These are phyloP conservation scores for Argyrosomus japonicus DNA, from an alignment of 2,113 vertebrate genomes.

Conservation along the genomic window DNA sequence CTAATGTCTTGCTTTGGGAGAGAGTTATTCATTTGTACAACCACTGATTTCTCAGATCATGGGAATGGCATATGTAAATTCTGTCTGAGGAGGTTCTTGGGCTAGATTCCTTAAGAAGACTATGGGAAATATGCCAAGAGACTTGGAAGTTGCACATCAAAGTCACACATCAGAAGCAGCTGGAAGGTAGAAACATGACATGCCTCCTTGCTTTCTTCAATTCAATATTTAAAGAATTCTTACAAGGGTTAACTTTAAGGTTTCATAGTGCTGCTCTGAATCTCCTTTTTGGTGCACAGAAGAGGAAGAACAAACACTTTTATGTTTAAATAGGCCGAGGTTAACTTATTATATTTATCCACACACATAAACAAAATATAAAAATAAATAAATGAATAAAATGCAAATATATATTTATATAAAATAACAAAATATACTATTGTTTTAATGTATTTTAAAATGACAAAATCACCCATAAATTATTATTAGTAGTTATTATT, in stretches of 20 bases:
- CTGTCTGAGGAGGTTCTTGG: slow-evolving; percentile 38
- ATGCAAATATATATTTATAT: too few species aligned
- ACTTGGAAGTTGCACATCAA: slow-evolving; percentile 62
- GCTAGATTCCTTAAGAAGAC: slow-evolving; percentile 45
- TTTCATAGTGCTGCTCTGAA: slow-evolving; percentile 6
- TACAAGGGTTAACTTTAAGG: slow-evolving; percentile 43
- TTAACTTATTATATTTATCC: background rate
- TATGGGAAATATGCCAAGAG: slow-evolving; percentile 50
- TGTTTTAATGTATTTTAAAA: too few species aligned
- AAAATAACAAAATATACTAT: too few species aligned
- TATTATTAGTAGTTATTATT: too few species aligned
- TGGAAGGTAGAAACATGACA: slow-evolving; percentile 52
- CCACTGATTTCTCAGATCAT: slow-evolving; percentile 63
- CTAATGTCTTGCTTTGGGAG: slow-evolving; percentile 67
- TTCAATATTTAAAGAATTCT: slow-evolving; percentile 57
- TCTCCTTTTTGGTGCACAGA: background rate
- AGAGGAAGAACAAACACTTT: background rate
- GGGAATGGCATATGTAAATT: slow-evolving; percentile 63
- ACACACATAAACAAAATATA: too few species aligned
- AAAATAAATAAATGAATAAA: too few species aligned
- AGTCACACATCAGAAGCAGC: slow-evolving; percentile 62
- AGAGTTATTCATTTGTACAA: slow-evolving; percentile 55
- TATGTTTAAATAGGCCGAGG: too few species aligned
- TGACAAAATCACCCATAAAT: too few species aligned
- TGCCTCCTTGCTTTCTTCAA: slow-evolving; percentile 48